Conservation (phyloP, 2,113 vertebrate species). For the Leptodactylus fuscus region DNA sequence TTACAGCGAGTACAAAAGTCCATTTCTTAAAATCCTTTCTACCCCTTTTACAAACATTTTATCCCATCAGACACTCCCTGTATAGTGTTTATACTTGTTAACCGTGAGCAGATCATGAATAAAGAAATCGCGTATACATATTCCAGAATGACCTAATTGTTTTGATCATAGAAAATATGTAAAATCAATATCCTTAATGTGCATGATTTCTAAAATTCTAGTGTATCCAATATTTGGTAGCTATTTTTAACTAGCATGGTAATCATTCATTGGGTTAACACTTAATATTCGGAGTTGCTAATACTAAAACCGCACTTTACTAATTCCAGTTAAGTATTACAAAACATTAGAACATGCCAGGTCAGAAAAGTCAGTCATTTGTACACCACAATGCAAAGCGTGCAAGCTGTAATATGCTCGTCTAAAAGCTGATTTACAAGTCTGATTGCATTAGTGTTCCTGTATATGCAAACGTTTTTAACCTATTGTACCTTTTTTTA, state of each 20-base stretch:
- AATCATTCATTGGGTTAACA: slow-evolving; percentile 62
- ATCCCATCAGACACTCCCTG: too few relatives aligned
- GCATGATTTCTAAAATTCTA: slow-evolving; percentile 54
- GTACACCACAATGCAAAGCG: slow-evolving; percentile 70
- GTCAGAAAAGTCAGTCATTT: slow-evolving; percentile 76
- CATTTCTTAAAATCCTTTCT: too few relatives aligned
- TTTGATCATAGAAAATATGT: not conserved
- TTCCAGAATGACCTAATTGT: not conserved
- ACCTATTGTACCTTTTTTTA: slow-evolving; percentile 74
- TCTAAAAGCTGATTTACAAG: slow-evolving; percentile 72
- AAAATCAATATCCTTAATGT: not conserved
- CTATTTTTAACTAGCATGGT: slow-evolving; percentile 67
- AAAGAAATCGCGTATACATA: too few relatives aligned
- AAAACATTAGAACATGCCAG: slow-evolving; percentile 75
- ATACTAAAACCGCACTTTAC: slow-evolving; percentile 66
- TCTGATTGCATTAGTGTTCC: slow-evolving; percentile 67
- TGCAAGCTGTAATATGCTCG: slow-evolving; percentile 67
- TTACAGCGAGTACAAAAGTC: too few relatives aligned
- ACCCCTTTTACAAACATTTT: too few relatives aligned
- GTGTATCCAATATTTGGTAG: slow-evolving; percentile 63
- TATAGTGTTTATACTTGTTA: too few relatives aligned
- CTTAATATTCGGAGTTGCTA: slow-evolving; percentile 63
- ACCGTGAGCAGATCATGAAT: too few relatives aligned
- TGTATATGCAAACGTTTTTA: slow-evolving; percentile 67
- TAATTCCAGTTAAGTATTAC: slow-evolving; percentile 79